Base-by-base conservation (phyloP, 2,888 invertebrate genomes). In the Polietes domitor region DNA sequence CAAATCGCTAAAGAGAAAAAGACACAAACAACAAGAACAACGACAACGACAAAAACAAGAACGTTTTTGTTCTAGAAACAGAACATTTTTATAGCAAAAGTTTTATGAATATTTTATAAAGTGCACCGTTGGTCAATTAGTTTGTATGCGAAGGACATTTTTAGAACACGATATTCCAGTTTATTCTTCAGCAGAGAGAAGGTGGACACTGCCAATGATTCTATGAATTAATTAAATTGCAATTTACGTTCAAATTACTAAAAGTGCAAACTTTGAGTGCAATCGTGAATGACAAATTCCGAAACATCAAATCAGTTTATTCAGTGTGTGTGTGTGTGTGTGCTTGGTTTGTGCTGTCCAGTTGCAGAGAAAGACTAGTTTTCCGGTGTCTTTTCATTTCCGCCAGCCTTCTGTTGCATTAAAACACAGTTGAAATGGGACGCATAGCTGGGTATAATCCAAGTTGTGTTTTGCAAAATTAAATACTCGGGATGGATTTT, bases 71-170 rank as follows among this genome's bases (percentile, higher is more conserved):
- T 4, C 17, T 12, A 41, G 19, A 65, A 19, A 41, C 12, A 24
- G 68, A 43, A 43, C 43, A 43, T 4, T 68, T 19, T 41, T 15
- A 24, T 26, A 24, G 58, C 58, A 58, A 58, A 26, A 37, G 68
- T 68, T 41, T 43, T 68, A n/a, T 43, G 12, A 41, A 41, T 65
- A 17, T 65, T 12, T 65, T 65, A 19, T 65, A 58, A 32, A 65
- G 65, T 37, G 37, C 58, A 75, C 65, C 84, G 65, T n/a, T 78
- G 81, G 84, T 84, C 84, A 84, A 77, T 76, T 78, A 76, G 78
- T 76, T 43, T 43, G 1, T 53, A 55, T 80, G 28, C 70, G 61
- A 83, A 83, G 77, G 80, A 83, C 70, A 70, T 21, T 9, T 74
- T 72, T 74, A 26, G 4, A n/a, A n/a, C n/a, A 47, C 43, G n/a